phyloP scores from a whole-genome alignment of 2,888 invertebrate genomes.

The Drosophila tanythrix region DNA sequence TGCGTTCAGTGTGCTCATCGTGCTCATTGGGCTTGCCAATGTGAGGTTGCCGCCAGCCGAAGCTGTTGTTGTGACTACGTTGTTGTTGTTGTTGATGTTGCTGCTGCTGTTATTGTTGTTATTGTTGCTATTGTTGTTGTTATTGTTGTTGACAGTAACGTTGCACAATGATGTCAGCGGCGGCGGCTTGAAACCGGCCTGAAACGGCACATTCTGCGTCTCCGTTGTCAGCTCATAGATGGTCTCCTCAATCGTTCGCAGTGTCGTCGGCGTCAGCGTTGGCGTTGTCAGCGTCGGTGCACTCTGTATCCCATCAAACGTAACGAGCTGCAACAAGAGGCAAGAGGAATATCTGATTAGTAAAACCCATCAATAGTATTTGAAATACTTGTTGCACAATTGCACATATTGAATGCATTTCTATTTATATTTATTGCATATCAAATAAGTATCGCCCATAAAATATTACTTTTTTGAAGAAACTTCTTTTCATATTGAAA shows the following conservation, averaged over 20 bases:
- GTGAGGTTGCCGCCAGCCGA: constrained; percentile 29
- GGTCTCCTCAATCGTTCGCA: constrained; percentile 96
- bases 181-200: constrained; percentile 97
- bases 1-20: constrained; percentile 16
- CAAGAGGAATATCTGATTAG: background rate
- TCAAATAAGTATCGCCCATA: background rate
- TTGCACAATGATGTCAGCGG: constrained; percentile 87
- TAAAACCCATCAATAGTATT: background rate
- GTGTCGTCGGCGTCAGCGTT: constrained; percentile 96
- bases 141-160: constrained; percentile 27
- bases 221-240: constrained; percentile 94
- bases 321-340: constrained; percentile 89
- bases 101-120: background rate
- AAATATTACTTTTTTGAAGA: background rate
- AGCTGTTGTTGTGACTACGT: constrained; percentile 22
- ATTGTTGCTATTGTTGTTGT: constrained; percentile 8
- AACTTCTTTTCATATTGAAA: background rate
- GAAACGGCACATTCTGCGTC: constrained; percentile 91
- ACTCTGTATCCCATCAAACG: constrained; percentile 93
- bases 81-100: constrained; percentile 1
- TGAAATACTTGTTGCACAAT: background rate
- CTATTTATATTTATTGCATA: background rate
- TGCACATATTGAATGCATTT: background rate
- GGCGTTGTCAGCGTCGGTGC: constrained; percentile 97
- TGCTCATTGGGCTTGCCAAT: constrained; percentile 18